phyloP scores from a whole-genome alignment of 2,888 invertebrate genomes.

The Hermodice carunculata region DNA sequence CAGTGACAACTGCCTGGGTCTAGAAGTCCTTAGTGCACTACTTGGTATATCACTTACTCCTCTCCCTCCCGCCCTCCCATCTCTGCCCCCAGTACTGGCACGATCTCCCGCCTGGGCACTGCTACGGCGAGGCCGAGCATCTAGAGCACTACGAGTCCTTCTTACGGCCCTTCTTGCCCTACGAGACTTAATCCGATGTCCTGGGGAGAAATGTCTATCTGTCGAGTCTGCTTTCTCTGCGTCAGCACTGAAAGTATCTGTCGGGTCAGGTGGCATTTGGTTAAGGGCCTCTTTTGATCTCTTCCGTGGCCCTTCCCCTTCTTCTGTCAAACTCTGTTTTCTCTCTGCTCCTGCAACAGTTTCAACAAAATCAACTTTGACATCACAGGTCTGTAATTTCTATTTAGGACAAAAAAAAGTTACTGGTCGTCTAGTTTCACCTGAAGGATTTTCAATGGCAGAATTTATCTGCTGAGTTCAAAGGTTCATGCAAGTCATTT shows the following conservation, averaged over 20 bases:
- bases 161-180: slow-evolving; percentile 40
- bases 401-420: background rate
- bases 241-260: background rate
- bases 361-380: background rate
- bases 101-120: no score
- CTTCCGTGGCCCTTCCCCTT: background rate
- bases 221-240: background rate
- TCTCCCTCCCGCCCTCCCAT: no score
- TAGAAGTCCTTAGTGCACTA: no score
- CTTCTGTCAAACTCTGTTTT: background rate
- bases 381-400: background rate
- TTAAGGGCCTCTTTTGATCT: slow-evolving; percentile 10
- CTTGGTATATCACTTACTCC: no score
- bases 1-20: slow-evolving; percentile 14
- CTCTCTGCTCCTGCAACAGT: background rate
- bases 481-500: no score
- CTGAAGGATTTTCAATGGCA: no score
- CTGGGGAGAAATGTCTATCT: slow-evolving; percentile 8
- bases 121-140: slow-evolving; percentile 16
- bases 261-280: slow-evolving; percentile 3
- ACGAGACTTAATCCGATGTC: background rate
- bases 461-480: no score
- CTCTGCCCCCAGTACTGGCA: no score
- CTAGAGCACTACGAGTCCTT: slow-evolving; percentile 56
- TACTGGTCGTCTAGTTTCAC: no score